A percentile compares a stretch with the other conserved stretches of the same genome.
Evolutionary conservation across 2,113 vertebrate genomes (phyloP).

Genomic region (Eleginops maclovinus): DNA sequence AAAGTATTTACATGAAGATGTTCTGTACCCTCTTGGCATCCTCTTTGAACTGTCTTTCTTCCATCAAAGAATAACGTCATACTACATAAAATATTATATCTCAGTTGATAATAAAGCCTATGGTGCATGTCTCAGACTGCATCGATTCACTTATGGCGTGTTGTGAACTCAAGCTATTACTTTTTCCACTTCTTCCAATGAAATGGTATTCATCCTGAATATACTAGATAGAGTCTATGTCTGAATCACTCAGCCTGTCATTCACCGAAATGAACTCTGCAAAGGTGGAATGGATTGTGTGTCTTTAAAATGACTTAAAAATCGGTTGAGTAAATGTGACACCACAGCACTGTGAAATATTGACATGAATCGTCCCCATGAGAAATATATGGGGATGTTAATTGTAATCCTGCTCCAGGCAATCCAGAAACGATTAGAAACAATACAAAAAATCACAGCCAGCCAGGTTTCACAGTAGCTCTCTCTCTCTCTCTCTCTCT

Average conservation of each 20-base stretch:
- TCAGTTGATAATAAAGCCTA: conserved; percentile 4
- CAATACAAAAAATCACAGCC: conserved; percentile 17
- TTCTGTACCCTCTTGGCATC: not conserved
- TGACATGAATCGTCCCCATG: conserved; percentile 41
- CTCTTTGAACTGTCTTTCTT: conserved; percentile 8
- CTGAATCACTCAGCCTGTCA: conserved; percentile 36
- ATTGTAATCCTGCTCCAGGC: conserved; percentile 35
- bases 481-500: not conserved
- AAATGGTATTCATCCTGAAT: conserved; percentile 12
- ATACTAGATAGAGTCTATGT: conserved; percentile 2
- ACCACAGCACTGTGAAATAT: conserved; percentile 32
- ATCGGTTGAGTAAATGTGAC: conserved; percentile 14
- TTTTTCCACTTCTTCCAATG: conserved; percentile 15
- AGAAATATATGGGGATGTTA: conserved; percentile 29
- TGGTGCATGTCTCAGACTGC: not conserved
- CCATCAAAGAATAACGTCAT: not conserved
- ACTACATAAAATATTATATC: not conserved
- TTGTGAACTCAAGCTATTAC: not conserved
- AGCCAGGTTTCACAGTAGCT: not conserved
- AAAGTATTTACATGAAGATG: not conserved
- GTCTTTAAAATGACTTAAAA: not conserved
- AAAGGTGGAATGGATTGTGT: conserved; percentile 26
- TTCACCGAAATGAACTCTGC: conserved; percentile 29
- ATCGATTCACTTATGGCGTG: not conserved
- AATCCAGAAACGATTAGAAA: conserved; percentile 9